Percentiles rank a stretch among this genome's conserved stretches.
Evolutionary conservation across 2,888 invertebrate genomes (phyloP).

Genomic region (Helleia helle): DNA sequence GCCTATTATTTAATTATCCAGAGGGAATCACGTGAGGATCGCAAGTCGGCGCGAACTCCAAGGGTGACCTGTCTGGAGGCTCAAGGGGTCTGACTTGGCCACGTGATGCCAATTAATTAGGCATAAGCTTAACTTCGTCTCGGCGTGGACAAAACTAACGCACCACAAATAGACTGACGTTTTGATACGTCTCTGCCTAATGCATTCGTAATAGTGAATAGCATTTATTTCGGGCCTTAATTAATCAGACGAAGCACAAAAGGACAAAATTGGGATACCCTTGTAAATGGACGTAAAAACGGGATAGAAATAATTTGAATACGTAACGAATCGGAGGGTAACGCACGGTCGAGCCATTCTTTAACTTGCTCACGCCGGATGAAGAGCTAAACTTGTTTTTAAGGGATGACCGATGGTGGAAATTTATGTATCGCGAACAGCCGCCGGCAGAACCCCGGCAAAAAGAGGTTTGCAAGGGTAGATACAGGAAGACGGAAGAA

Average conservation of each 20-base stretch:
- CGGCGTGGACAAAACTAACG: slow-evolving; percentile 10
- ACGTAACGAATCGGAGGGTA: slow-evolving; percentile 69
- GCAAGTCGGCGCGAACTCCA: slow-evolving; percentile 39
- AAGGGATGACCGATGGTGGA: slow-evolving; percentile 73
- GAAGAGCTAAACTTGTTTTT: slow-evolving; percentile 73
- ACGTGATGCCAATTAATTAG: slow-evolving; percentile 55
- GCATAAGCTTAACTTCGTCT: slow-evolving; percentile 27
- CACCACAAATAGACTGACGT: slow-evolving; percentile 10
- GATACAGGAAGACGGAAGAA: slow-evolving; percentile 71
- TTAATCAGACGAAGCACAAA: slow-evolving; percentile 47
- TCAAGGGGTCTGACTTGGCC: slow-evolving; percentile 41
- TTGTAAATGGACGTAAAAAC: slow-evolving; percentile 62
- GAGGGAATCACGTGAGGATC: slow-evolving; percentile 43
- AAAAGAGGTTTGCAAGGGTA: slow-evolving; percentile 63
- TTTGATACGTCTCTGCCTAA: too few species aligned
- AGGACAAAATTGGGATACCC: slow-evolving; percentile 38
- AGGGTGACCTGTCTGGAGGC: slow-evolving; percentile 45
- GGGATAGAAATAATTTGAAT: slow-evolving; percentile 70
- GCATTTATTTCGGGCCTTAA: slow-evolving; percentile 29
- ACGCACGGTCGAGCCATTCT: slow-evolving; percentile 67
- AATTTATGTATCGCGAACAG: slow-evolving; percentile 72
- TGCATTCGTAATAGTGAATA: background rate
- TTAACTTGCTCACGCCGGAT: slow-evolving; percentile 64
- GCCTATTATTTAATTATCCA: slow-evolving; percentile 58
- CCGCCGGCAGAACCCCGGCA: slow-evolving; percentile 60